Percentiles rank a stretch among this genome's conserved stretches.
These are phyloP conservation scores for Lophochroa leadbeateri DNA, from an alignment of 2,113 vertebrate species.

Conservation along the genomic window DNA sequence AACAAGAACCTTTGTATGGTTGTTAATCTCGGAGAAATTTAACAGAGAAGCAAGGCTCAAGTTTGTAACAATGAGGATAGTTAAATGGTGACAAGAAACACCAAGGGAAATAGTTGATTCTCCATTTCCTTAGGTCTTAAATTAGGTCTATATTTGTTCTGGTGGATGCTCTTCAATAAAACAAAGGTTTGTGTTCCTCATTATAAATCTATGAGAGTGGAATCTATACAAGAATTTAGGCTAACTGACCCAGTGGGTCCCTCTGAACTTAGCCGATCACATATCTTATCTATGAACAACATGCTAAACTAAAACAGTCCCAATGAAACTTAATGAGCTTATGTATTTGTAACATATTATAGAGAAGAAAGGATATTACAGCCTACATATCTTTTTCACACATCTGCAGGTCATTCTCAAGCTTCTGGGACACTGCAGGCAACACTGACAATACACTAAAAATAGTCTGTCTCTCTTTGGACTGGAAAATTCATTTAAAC, in stretches of 20 bases:
- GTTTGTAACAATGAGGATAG: neutral
- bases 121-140: neutral
- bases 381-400: neutral
- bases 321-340: neutral
- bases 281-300: neutral
- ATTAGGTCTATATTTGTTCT: neutral
- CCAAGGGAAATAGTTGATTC: neutral
- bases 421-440: neutral
- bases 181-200: neutral
- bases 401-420: neutral
- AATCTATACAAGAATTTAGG: neutral
- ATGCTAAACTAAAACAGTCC: neutral
- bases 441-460: neutral
- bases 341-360: neutral
- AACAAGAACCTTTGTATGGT: neutral
- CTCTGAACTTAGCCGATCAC: neutral
- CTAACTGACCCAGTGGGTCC: neutral
- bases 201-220: neutral
- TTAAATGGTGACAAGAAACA: neutral
- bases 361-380: neutral
- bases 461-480: neutral
- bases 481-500: neutral
- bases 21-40: neutral
- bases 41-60: neutral
- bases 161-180: neutral